phyloP scores from a whole-genome alignment of 2,113 vertebrate species.

The Steatornis caripensis region DNA sequence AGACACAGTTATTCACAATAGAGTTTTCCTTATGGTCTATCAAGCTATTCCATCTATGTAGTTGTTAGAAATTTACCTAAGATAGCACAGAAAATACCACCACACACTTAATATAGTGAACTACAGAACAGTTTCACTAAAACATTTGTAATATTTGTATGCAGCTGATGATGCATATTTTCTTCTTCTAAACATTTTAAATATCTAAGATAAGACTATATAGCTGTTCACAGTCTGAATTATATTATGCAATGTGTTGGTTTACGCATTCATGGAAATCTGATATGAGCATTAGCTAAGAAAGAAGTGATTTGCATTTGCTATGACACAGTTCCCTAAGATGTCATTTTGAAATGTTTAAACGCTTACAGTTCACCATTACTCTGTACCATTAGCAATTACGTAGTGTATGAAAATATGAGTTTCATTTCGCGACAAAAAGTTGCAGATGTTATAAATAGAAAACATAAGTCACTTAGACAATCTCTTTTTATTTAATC shows the following conservation, averaged over 20 bases:
- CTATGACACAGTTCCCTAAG: not conserved
- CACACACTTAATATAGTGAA: not conserved
- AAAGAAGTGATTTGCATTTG: not conserved
- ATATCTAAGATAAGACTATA: not conserved
- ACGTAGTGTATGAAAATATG: not conserved
- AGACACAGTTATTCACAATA: not conserved
- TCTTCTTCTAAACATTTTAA: not conserved
- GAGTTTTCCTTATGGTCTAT: not conserved
- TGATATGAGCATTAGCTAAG: not conserved
- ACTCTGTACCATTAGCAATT: accelerated
- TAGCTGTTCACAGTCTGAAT: not conserved
- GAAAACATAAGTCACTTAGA: not conserved
- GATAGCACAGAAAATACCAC: not conserved
- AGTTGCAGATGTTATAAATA: not conserved
- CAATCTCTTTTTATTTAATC: not conserved
- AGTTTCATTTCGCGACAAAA: not conserved
- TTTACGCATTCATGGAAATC: not conserved
- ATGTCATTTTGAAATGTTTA: not conserved
- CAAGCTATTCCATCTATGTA: not conserved
- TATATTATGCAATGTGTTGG: not conserved
- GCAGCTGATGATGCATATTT: not conserved
- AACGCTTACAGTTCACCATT: not conserved
- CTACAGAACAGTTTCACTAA: not conserved
- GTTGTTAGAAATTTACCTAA: not conserved
- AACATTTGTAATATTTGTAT: not conserved